Evolutionary conservation across 2,113 vertebrate species (phyloP).

Genomic region (Cynoglossus semilaevis): DNA sequence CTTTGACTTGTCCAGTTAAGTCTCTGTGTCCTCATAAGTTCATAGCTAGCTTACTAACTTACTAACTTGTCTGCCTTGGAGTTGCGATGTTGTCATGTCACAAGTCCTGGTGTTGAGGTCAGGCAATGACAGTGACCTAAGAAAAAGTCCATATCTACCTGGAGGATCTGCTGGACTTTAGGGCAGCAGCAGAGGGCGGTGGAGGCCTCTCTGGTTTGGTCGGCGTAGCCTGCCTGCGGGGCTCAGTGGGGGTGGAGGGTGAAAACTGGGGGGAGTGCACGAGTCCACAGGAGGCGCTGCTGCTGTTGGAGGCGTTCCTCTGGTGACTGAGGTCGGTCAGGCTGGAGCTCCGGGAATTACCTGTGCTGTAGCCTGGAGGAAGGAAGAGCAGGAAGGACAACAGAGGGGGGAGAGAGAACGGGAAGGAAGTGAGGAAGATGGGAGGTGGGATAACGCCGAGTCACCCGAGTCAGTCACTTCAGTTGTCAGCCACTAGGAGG

Average conservation of each 20-base stretch:
- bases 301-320: conserved; percentile 54
- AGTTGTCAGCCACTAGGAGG: not conserved
- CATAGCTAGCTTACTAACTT: too few relatives aligned
- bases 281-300: conserved; percentile 31
- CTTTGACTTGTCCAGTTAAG: too few relatives aligned
- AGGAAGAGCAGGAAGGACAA: too few relatives aligned
- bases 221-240: conserved; percentile 18
- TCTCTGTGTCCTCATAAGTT: too few relatives aligned
- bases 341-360: conserved; percentile 62
- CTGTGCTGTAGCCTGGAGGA: conserved; percentile 54
- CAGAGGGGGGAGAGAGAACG: not conserved
- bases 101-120: too few relatives aligned
- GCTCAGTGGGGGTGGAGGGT: conserved; percentile 34
- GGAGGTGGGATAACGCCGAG: not conserved
- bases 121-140: too few relatives aligned
- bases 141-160: conserved; percentile 41
- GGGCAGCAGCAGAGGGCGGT: conserved; percentile 42
- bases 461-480: not conserved
- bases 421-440: not conserved
- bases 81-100: too few relatives aligned
- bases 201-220: conserved; percentile 61
- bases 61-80: too few relatives aligned
- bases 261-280: conserved; percentile 11
- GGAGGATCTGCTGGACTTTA: conserved; percentile 55
- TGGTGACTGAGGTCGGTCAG: conserved; percentile 58